Percentiles rank a stretch among this genome's conserved stretches.
phyloP scores from a whole-genome alignment of 2,888 invertebrate species.

The Drosophila suboccidentalis region DNA sequence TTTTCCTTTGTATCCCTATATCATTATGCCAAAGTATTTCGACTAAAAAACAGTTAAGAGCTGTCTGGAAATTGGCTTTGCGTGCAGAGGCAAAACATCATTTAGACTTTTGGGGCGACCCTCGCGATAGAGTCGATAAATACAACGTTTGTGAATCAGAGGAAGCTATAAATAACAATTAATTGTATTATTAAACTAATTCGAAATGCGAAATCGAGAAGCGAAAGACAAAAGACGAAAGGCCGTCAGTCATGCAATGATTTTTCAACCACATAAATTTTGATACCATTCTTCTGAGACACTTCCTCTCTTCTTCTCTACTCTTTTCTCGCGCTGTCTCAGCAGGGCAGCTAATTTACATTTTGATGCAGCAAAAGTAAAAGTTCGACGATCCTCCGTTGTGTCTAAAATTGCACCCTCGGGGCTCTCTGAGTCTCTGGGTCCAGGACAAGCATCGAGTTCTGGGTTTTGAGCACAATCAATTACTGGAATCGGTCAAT shows the following conservation, averaged over 20 bases:
- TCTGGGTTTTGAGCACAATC: conserved; percentile 45
- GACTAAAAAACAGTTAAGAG: conserved; percentile 46
- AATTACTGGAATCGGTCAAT: conserved; percentile 77
- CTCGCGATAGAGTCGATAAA: conserved; percentile 46
- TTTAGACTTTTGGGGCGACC: conserved; percentile 41
- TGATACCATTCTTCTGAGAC: conserved; percentile 16
- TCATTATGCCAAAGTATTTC: conserved; percentile 42
- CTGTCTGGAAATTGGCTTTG: conserved; percentile 49
- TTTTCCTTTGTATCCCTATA: conserved; percentile 10
- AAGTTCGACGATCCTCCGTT: conserved; percentile 55
- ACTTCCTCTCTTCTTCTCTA: background rate
- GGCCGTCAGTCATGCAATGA: conserved; percentile 77
- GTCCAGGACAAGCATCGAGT: conserved; percentile 16
- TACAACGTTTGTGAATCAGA: conserved; percentile 53
- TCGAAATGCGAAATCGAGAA: conserved; percentile 40
- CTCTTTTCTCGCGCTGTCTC: background rate
- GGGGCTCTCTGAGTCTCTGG: conserved; percentile 25
- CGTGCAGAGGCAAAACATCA: conserved; percentile 68
- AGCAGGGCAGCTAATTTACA: conserved; percentile 71
- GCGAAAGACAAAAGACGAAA: conserved; percentile 60
- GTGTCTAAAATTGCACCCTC: conserved; percentile 73
- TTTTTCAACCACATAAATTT: conserved; percentile 59
- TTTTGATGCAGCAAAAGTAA: conserved; percentile 68
- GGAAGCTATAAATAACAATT: conserved; percentile 82
- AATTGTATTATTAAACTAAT: conserved; percentile 82